These are phyloP conservation scores for Sinhomidia bicolor DNA, from an alignment of 2,888 invertebrate species.

Conservation along the genomic window DNA sequence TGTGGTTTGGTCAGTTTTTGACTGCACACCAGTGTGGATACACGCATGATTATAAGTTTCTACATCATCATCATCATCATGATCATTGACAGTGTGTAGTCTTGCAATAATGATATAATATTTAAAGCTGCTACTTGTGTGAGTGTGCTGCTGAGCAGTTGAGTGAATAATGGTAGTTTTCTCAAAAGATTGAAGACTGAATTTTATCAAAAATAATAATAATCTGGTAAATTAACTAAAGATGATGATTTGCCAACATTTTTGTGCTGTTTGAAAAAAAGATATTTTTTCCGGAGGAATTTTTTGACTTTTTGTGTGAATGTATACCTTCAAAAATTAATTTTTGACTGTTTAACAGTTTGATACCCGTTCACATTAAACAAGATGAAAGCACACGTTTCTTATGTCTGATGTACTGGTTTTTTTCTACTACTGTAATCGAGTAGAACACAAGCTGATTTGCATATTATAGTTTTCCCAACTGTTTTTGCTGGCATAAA, in stretches of 20 bases:
- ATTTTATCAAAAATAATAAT: slow-evolving; percentile 27
- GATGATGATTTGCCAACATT: slow-evolving; percentile 16
- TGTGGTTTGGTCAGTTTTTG: slow-evolving; percentile 70
- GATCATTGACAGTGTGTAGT: slow-evolving; percentile 25
- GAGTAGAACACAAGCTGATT: background rate
- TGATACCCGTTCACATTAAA: background rate
- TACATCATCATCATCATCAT: slow-evolving; percentile 40
- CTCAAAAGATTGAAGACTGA: background rate
- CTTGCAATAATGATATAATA: slow-evolving; percentile 17
- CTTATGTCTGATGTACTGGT: slow-evolving; percentile 5
- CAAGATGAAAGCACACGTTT: background rate
- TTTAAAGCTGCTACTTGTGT: slow-evolving; percentile 7
- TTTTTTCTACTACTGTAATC: background rate
- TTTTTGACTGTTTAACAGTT: background rate
- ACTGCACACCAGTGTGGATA: slow-evolving; percentile 38
- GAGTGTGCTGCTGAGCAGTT: slow-evolving; percentile 18
- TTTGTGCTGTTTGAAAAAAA: background rate
- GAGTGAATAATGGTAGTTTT: background rate
- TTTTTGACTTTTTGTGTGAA: background rate
- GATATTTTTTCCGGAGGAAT: background rate
- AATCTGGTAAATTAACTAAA: slow-evolving; percentile 14
- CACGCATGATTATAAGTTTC: slow-evolving; percentile 44
- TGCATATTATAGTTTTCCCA: background rate
- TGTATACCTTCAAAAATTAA: slow-evolving; percentile 4
- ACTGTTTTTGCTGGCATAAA: background rate